Base-by-base conservation (phyloP, 2,888 invertebrate genomes). In the Ceratothoa steindachneri region DNA sequence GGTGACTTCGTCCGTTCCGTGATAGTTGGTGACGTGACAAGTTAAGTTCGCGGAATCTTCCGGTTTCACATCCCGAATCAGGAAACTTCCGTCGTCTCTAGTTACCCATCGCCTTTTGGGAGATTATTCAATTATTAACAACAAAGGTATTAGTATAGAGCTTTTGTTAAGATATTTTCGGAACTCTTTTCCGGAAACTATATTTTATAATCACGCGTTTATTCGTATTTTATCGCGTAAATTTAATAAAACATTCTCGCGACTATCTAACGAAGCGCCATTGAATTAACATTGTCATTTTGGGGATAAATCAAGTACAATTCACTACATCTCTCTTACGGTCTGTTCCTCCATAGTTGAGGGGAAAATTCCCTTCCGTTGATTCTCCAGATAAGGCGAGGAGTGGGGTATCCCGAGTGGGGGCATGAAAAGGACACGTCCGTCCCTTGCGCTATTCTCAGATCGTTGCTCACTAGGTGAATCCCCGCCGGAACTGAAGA, bases 21-120 rank as follows among this genome's bases (percentile, higher is more conserved):
- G 80, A 12, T 65, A 65, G 78, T 85, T 85, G 67, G 80, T 81
- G 12, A 83, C 84, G 7, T 79, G 73, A 74, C 85, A 85, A 0
- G 82, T 82, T 77, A 84, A 84, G 51, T 71, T 80, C 1, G 83
- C 84, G 1, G 1, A 15, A 3, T 51, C 52, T 1, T 51, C 52
- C 3, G 19, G 1, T 3, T 51, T 51, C 3, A 51, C 15, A 3
- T 51, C 52, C 1, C 52, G 52, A 51, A 51, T 51, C 19, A 51
- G 52, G 3, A 51, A 51, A 3, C 52, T 51, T 51, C 52, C 52
- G 3, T 51, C 52, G 19, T 15, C 19, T 19, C 19, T 15, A 2
- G 15, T 51, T 19, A n/a, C 52, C 52, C 52, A 51, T n/a, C 19
- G 15, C 19, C 52, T 51, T 15, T 51, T n/a, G n/a, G n/a, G n/a